Base-by-base conservation (phyloP, 2,797 vertebrate species). In the Pseudochaenichthys georgianus region DNA sequence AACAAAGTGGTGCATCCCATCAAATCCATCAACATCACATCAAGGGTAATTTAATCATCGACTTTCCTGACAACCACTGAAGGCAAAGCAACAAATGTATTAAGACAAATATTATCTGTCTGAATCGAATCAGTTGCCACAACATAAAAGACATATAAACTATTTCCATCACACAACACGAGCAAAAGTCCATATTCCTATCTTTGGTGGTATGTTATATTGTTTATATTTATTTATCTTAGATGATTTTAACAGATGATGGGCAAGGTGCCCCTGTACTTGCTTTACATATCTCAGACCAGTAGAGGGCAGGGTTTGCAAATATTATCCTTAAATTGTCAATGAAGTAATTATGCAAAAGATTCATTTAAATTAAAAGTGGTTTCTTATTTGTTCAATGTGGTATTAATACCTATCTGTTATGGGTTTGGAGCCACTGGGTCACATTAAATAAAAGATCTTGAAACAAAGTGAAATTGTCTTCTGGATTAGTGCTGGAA, bases 231-330 rank as follows among this genome's bases (percentile, higher is more conserved):
- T 3, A 8, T 64, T 34, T 12, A 13, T 57, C 13, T 58, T 7
- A 10, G 1, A 55, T 62, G 4, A 19, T 53, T 41, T 60, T 15
- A 41, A 34, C 9, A 70, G 8, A 64, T 28, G 15, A 28, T 4
- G 1, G 7, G 1, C 16, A 53, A 4, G 34, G 1, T 42, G 19
- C 48, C 42, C 3, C 13, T 42, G 28, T 28, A 42, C 16, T 41
- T 70, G 64, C 17, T 60, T 19, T 60, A 60, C 34, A 64, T 21
- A 66, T 45, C 38, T 70, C 4, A 57, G 5, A 16, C 64, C 73
- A 73, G 23, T 34, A 68, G 62, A 67, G 54, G 72, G 54, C 59
- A 21, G 7, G 4, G 1, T 34, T 65, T 15, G 4, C 41, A 50
- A 28, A 48, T 13, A 21, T 16, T 54, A 41, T 17, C 9, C 63